Base-by-base conservation (phyloP, 2,113 vertebrate species). In the Sylvilagus bachmani region DNA sequence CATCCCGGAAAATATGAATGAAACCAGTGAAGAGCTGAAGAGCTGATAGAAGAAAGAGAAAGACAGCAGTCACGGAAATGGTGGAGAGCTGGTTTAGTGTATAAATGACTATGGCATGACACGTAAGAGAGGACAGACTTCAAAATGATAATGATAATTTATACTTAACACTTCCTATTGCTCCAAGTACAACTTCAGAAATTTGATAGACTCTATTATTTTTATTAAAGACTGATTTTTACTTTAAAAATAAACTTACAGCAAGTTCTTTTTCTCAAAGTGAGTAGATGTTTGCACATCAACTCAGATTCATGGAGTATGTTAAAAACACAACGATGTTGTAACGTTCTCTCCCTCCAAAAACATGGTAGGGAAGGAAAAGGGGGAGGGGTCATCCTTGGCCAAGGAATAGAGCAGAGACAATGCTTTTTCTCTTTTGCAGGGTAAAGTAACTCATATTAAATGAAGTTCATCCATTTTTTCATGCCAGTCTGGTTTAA, bases 161-260 rank as follows among this genome's bases (percentile, higher is more conserved):
- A 29, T 49, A 79, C 24, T n/a, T 33, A 87, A n/a, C 6, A 74
- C 29, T 93, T 82, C 67, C 14, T 87, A n/a, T 79, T 89, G 89
- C 27, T 49, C 62, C 31, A 95, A 91, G 16, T 3, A 93, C 14
- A 82, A 13, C 10, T 79, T 94, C 62, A 83, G 86, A 5, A 27
- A 88, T n/a, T 89, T 71, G 21, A 22, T 64, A 69, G 21, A 53
- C 53, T 71, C 12, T 51, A 53, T 44, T 75, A 92, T 27, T 86
- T n/a, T 86, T 24, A 88, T 61, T 58, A 64, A 91, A 58, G 14
- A 69, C 19, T 86, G 53, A 87, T 61, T 89, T 91, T 73, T 94
- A 64, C 74, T 89, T 94, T 64, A 64, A 89, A 87, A 24, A 83
- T 86, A 12, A 93, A 3, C 70, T 93, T 92, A 93, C 7, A 44